These are phyloP conservation scores for Meteorus colon DNA, from an alignment of 2,888 invertebrate species.

Conservation along the genomic window DNA sequence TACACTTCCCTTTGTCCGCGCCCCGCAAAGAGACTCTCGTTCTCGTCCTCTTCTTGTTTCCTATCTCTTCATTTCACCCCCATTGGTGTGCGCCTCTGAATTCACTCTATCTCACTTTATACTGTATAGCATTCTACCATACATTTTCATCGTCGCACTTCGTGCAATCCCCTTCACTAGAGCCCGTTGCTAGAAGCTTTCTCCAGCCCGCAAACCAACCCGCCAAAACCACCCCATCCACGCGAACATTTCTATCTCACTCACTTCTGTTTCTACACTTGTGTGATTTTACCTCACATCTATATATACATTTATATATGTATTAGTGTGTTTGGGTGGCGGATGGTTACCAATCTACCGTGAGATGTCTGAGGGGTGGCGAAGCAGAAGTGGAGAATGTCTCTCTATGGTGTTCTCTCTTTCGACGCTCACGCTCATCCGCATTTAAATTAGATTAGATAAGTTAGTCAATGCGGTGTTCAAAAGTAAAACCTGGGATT, in stretches of 20 bases:
- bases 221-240: constrained; percentile 30
- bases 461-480: constrained; percentile 72
- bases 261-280: constrained; percentile 18
- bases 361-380: constrained; percentile 14
- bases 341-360: constrained; percentile 22
- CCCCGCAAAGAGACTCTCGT: constrained; percentile 28
- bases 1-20: constrained; percentile 19
- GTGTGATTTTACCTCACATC: constrained; percentile 26
- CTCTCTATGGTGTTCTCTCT: constrained; percentile 22
- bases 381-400: constrained; percentile 13
- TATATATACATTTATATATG: constrained; percentile 9
- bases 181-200: constrained; percentile 31
- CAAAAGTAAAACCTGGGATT: constrained; percentile 69
- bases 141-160: constrained; percentile 34
- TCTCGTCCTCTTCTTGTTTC: constrained; percentile 41
- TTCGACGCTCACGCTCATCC: constrained; percentile 51
- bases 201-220: constrained; percentile 38
- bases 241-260: constrained; percentile 27
- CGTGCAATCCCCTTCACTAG: constrained; percentile 18
- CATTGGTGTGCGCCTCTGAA: constrained; percentile 48
- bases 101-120: constrained; percentile 35
- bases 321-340: constrained; percentile 12
- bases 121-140: constrained; percentile 34
- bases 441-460: constrained; percentile 72
- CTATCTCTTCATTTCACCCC: constrained; percentile 50